These are phyloP conservation scores for Bombus terrestris DNA, from an alignment of 1,140 invertebrate genomes.

Conservation along the genomic window DNA sequence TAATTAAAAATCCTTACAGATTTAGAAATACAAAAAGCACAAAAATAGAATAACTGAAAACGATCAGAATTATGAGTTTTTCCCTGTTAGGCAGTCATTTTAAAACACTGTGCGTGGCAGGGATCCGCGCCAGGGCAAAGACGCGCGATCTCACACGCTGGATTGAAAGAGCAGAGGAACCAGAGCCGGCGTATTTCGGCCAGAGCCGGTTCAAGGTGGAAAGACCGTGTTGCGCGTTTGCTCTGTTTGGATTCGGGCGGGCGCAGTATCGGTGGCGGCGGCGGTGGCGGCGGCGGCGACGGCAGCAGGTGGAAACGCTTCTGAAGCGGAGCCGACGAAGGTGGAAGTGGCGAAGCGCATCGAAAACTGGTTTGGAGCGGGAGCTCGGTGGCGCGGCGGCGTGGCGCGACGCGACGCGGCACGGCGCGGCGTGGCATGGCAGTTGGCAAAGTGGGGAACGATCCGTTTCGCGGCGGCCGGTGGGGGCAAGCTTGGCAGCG, in stretches of 20 bases:
- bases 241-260: conserved; percentile 20
- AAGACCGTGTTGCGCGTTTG: conserved; percentile 4
- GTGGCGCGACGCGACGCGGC: neutral
- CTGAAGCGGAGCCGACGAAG: conserved; percentile 53
- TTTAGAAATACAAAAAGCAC: too few species aligned
- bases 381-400: conserved; percentile 9
- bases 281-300: conserved; percentile 8
- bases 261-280: neutral
- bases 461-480: conserved; percentile 23
- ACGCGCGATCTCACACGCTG: neutral
- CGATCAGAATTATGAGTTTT: too few species aligned
- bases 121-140: neutral
- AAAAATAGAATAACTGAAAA: too few species aligned
- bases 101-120: neutral
- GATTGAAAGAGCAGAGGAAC: neutral
- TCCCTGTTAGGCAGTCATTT: neutral
- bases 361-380: conserved; percentile 49
- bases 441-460: conserved; percentile 28
- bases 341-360: conserved; percentile 52
- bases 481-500: conserved; percentile 70
- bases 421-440: conserved; percentile 7
- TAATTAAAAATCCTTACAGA: too few species aligned
- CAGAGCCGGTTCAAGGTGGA: conserved; percentile 7
- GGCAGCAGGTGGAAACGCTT: conserved; percentile 62
- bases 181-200: neutral